phyloP scores from a whole-genome alignment of 2,888 invertebrate species.

The Galeruca laticollis region DNA sequence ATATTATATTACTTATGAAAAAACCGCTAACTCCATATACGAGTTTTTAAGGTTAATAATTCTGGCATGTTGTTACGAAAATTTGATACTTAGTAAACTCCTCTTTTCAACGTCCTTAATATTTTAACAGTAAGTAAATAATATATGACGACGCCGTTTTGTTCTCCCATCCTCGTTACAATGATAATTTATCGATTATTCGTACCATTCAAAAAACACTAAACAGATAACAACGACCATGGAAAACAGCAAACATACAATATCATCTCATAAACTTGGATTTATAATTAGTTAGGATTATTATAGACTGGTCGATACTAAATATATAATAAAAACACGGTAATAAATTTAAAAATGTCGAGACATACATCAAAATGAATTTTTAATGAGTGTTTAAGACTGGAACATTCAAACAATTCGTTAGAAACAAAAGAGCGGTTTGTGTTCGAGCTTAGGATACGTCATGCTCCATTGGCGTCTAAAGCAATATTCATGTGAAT shows the following conservation, averaged over 20 bases:
- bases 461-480: too few relatives aligned
- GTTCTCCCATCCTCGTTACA: background rate
- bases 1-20: too few relatives aligned
- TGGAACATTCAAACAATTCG: background rate
- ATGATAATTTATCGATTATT: constrained; percentile 3
- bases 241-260: background rate
- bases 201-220: constrained; percentile 2
- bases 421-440: background rate
- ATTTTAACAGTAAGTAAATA: background rate
- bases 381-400: background rate
- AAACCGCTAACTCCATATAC: too few relatives aligned
- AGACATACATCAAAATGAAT: too few relatives aligned
- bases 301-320: background rate
- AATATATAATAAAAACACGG: background rate
- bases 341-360: background rate
- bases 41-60: too few relatives aligned
- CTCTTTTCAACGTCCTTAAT: too few relatives aligned
- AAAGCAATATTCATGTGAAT: too few relatives aligned
- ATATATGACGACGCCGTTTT: background rate
- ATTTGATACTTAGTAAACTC: too few relatives aligned
- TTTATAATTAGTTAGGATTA: constrained; percentile 13
- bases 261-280: constrained; percentile 7
- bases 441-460: too few relatives aligned
- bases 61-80: too few relatives aligned
- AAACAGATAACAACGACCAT: constrained; percentile 9